A percentile compares a stretch with the other conserved stretches of the same genome.
Evolutionary conservation across 2,113 vertebrate genomes (phyloP).

Genomic region (Ceyx margarethae): DNA sequence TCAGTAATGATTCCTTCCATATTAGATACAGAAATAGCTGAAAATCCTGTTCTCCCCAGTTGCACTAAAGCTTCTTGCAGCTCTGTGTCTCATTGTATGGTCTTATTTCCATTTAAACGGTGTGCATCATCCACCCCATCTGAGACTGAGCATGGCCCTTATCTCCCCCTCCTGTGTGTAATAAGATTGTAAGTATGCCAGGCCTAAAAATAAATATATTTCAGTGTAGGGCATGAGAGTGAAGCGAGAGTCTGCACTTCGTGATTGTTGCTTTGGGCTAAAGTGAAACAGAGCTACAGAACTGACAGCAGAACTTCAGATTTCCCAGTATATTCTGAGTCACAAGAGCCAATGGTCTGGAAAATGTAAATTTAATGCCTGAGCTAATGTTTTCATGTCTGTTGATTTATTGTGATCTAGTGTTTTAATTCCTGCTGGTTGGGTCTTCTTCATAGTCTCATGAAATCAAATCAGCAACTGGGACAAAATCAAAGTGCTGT

Average conservation of each 20-base stretch:
- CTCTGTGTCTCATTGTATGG: neutral
- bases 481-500: neutral
- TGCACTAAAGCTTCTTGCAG: neutral
- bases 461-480: slow-evolving; percentile 19
- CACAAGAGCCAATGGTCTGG: slow-evolving; percentile 52
- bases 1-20: neutral
- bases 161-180: neutral
- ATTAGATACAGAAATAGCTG: neutral
- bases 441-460: slow-evolving; percentile 14
- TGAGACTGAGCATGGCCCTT: neutral
- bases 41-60: neutral
- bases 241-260: neutral
- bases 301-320: slow-evolving; percentile 8
- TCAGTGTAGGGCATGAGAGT: neutral
- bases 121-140: neutral
- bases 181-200: neutral
- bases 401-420: slow-evolving; percentile 41
- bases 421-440: slow-evolving; percentile 11
- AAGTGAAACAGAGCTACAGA: slow-evolving; percentile 5
- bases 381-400: slow-evolving; percentile 51
- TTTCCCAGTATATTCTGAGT: slow-evolving; percentile 49
- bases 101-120: neutral
- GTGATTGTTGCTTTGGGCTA: slow-evolving; percentile 17
- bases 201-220: neutral
- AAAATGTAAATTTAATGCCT: slow-evolving; percentile 62